Base-by-base conservation (phyloP, 2,113 vertebrate genomes). In the Pollachius pollachius region DNA sequence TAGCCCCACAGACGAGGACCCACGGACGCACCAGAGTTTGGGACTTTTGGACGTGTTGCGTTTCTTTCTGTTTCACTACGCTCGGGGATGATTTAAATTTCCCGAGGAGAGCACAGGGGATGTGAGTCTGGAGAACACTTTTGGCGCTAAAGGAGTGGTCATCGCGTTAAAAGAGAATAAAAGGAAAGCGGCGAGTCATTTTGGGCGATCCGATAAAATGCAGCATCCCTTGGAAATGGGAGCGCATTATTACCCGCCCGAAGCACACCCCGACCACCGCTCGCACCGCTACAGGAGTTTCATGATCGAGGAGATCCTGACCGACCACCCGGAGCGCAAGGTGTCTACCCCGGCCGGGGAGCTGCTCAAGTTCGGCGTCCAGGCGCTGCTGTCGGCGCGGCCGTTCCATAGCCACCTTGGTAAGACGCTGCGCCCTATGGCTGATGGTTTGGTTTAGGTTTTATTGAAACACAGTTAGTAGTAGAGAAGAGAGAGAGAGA, bases 281-380 rank as follows among this genome's bases (percentile, higher is more conserved):
- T 94, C 97, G n/a, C 97, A 98, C 59, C 95, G 97, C 63, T 99
- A 98, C 90, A 88, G 96, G 89, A 97, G 95, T 85, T 99, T 99
- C 81, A 99, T 99, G 97, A 99, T 99, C 64, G 97, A 99, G 83
- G 97, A 99, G 87, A 99, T 99, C 81, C 93, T 99, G 67, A 99
- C 96, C 0, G 97, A 98, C 16, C 96, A 93, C 52, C 91, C 94
- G 11, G 94, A 94, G 57, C 90, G 94, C 86, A 97, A 97, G 73
- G 91, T 78, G 9, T 87, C 94, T 7, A 91, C 94, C 21, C 95
- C 94, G 0, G 89, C 89, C 2, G 94, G 96, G 25, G 96, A 98
- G 62, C 87, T 98, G 52, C 95, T 98, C 56, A 99, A 98, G 73
- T 98, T 98, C 80, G 97, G 97, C 63, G 97, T 97, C 13, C 96